Base-by-base conservation (phyloP, 2,888 invertebrate genomes). In the Pristionchus mayeri region DNA sequence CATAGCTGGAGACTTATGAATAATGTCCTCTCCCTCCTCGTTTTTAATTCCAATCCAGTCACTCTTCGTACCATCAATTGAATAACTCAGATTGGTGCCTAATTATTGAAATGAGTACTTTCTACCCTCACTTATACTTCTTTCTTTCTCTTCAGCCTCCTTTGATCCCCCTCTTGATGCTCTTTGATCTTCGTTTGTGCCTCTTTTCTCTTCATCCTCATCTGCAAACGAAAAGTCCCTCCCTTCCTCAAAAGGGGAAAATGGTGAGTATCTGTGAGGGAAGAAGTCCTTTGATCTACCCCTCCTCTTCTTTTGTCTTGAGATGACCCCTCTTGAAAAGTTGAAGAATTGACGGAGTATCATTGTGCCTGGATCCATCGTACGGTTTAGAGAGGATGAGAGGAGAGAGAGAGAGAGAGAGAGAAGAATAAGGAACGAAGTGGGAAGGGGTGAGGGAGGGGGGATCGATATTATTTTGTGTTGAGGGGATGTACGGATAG, bases 401-500 rank as follows among this genome's bases (percentile, higher is more conserved):
- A 18, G 75, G 48, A 48, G 48, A 44, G 75, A 48, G n/a, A n/a
- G n/a, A 7, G 48, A 48, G 27, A 54, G 79, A 44, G 57, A 54
- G 52, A 37, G 37, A 79, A 54, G 54, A 48, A 34, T n/a, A 79
- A 34, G 79, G 34, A 37, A 52, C 30, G n/a, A 48, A 54, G 24
- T 34, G 54, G 54, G 54, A 54, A 37, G 34, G 52, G 37, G 44
- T 34, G 54, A 57, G 54, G 57, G 57, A 79, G 52, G 79, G 75
- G 63, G 75, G 75, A 48, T 75, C 75, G 37, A 79, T 44, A 54
- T 54, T 37, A 57, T 50, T 37, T 60, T 60, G 81, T 44, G 81
- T 34, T 34, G 34, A 34, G 44, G 44, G 63, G 81, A 81, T 50
- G 44, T 34, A 60, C 52, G 37, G 30, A 60, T 24, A 60, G 60